Evolutionary conservation across 1,140 invertebrate species (phyloP), one percentile per base, ranked within the genome.

Genomic region (Nylanderia fulva): DNA sequence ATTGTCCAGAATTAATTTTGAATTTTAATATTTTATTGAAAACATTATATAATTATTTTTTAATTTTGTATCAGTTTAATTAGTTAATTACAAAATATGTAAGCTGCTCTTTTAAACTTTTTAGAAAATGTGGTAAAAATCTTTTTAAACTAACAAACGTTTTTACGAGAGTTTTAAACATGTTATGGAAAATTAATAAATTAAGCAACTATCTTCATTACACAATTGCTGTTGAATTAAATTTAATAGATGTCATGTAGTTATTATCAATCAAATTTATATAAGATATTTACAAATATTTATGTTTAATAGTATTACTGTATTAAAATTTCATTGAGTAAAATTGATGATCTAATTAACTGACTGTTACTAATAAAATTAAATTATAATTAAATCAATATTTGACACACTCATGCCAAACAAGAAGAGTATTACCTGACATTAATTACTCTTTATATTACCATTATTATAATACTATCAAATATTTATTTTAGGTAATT

Each of bases 211-310:
- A 77, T 48, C 2, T 4, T 2, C 21, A n/a, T 75, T 77, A 77
- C 9, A 61, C 9, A 61, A 4, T 18, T 42, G n/a, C n/a, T 27
- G 24, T 39, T 56, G 7, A 75, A 36, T 21, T 9, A 13, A 9
- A 64, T 45, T 75, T n/a, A 24, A 42, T 76, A 61, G 63, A 45
- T 45, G 39, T 24, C 27, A 68, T 3, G n/a, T n/a, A n/a, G n/a
- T 11, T 54, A 54, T 66, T 24, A 39, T 24, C 21, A 66, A 68
- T 77, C 39, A 29, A 29, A 13, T 39, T 45, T 52, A n/a, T 33
- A 52, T 8, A 36, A 54, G 42, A 39, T 66, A 2, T 66, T 77
- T 54, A 54, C 54, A 33, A 33, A 33, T 33, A 33, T 33, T 33
- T 79, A 66, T 54, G 24, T 3, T 9, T 42, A 36, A 68, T 36